Conservation (phyloP, 2,888 invertebrate genomes). For the Megalurothrips usitatus region DNA sequence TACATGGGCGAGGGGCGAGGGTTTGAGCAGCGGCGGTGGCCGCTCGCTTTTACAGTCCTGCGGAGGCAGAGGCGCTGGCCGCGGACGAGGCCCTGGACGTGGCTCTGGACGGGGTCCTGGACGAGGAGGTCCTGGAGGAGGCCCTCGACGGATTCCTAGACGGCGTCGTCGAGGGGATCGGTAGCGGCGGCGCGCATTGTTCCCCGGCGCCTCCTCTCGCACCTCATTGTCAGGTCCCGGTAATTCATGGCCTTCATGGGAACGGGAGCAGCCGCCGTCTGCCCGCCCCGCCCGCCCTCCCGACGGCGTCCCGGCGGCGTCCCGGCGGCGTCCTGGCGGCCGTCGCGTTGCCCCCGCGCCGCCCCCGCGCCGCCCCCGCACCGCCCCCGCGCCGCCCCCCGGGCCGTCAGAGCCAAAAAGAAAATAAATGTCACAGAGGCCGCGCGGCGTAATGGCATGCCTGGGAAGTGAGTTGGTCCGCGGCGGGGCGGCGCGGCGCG, state of each 20-base stretch:
- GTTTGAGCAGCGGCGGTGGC: too few species aligned
- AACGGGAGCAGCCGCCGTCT: background rate
- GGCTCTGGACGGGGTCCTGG: too few species aligned
- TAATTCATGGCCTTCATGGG: slow-evolving; percentile 3
- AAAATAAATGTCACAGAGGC: too few species aligned
- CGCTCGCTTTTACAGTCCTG: too few species aligned
- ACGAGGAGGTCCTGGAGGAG: too few species aligned
- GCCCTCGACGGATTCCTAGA: too few species aligned
- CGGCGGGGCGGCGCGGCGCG: too few species aligned
- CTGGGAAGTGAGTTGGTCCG: too few species aligned
- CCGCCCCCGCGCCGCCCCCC: background rate
- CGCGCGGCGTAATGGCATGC: too few species aligned
- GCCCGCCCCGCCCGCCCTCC: background rate
- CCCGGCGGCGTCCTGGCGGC: background rate
- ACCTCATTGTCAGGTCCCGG: background rate
- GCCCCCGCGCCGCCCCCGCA: background rate
- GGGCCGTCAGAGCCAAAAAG: background rate
- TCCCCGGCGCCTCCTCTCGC: background rate
- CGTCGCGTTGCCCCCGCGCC: background rate
- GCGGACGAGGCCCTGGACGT: background rate
- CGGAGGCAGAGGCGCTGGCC: background rate
- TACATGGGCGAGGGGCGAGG: too few species aligned
- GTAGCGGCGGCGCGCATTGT: background rate
- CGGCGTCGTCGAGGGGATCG: too few species aligned
- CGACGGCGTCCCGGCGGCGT: background rate